Conservation (phyloP, 1,140 invertebrate genomes). For the Tenebrio molitor region DNA sequence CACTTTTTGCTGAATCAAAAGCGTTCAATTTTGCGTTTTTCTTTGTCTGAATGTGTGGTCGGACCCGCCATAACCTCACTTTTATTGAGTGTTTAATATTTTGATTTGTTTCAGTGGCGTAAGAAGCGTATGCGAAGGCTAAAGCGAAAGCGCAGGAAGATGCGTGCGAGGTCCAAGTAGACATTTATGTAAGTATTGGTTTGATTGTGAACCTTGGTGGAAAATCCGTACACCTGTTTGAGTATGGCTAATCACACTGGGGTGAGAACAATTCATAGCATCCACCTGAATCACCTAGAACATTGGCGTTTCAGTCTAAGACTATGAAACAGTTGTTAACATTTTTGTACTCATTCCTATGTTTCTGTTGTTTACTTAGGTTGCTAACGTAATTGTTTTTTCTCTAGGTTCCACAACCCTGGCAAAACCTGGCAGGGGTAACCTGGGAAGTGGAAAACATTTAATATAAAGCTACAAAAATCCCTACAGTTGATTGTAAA, state of each 20-base stretch:
- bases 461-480: constrained; percentile 21
- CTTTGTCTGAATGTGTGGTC: too few relatives aligned
- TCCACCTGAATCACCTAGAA: constrained; percentile 20
- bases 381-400: neutral
- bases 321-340: constrained; percentile 25
- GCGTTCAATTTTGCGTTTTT: too few relatives aligned
- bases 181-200: constrained; percentile 56
- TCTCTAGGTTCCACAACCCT: constrained; percentile 15
- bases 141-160: constrained; percentile 96
- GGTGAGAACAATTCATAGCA: constrained; percentile 21
- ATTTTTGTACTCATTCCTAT: too few relatives aligned
- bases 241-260: constrained; percentile 21
- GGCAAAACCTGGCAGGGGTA: neutral
- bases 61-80: constrained; percentile 41
- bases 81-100: constrained; percentile 22
- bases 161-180: constrained; percentile 95
- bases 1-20: too few relatives aligned
- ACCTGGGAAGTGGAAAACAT: constrained; percentile 7
- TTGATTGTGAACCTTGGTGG: constrained; percentile 11
- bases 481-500: constrained; percentile 6
- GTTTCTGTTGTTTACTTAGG: too few relatives aligned
- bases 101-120: constrained; percentile 81
- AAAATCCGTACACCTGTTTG: constrained; percentile 5
- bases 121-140: constrained; percentile 97
- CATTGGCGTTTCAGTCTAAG: constrained; percentile 6